A percentile compares a stretch with the other conserved stretches of the same genome.
These are phyloP conservation scores for Seira ritae DNA, from an alignment of 2,888 invertebrate species.

Conservation along the genomic window DNA sequence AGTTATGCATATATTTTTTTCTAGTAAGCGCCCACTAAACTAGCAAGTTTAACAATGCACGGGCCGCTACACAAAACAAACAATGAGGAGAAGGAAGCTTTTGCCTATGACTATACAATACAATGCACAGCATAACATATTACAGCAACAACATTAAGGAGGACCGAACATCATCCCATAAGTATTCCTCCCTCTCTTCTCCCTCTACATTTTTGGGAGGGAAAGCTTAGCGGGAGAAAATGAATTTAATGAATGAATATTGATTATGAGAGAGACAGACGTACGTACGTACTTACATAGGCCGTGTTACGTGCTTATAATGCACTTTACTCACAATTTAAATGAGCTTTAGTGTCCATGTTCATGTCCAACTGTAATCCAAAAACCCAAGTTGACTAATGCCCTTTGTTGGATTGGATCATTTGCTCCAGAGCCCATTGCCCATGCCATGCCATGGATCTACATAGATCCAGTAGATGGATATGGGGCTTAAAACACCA, in stretches of 20 bases:
- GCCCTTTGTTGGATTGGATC: background rate
- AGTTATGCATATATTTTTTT: too few relatives aligned
- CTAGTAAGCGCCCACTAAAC: too few relatives aligned
- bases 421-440: background rate
- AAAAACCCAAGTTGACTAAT: background rate
- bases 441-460: too few relatives aligned
- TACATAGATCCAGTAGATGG: too few relatives aligned
- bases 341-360: slow-evolving; percentile 6
- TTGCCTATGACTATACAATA: background rate
- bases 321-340: slow-evolving; percentile 4
- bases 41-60: background rate
- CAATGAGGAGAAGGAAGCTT: background rate
- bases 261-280: slow-evolving; percentile 6
- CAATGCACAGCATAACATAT: too few relatives aligned
- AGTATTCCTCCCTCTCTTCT: too few relatives aligned
- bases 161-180: too few relatives aligned
- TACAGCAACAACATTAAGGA: too few relatives aligned
- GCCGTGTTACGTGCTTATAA: too few relatives aligned
- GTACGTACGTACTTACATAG: too few relatives aligned
- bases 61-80: slow-evolving; percentile 12
- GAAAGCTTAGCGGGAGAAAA: slow-evolving; percentile 14
- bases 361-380: background rate
- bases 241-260: slow-evolving; percentile 24
- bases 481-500: slow-evolving; percentile 7
- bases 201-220: background rate